Evolutionary conservation across 1,140 invertebrate genomes (phyloP).

Genomic region (Drosophila subpulchrella): DNA sequence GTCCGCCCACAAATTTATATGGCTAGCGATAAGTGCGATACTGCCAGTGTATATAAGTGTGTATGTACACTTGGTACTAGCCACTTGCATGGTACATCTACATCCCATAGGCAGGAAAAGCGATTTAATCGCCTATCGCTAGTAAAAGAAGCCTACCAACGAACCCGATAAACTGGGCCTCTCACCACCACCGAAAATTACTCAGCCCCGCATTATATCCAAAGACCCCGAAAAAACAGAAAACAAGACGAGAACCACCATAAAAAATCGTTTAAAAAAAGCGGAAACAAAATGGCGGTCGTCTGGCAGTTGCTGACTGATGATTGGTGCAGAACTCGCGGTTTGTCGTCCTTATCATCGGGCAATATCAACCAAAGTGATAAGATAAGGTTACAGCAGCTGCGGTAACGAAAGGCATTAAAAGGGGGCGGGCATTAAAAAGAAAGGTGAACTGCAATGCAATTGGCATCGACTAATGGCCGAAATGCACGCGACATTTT

Average conservation of each 20-base stretch:
- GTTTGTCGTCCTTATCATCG: slow-evolving; percentile 33
- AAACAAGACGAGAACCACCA: background rate
- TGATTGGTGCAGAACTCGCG: slow-evolving; percentile 53
- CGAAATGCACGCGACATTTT: slow-evolving; percentile 61
- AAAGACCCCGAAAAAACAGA: slow-evolving; percentile 1
- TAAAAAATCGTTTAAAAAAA: slow-evolving; percentile 24
- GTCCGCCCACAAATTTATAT: slow-evolving; percentile 80
- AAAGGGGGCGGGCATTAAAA: background rate
- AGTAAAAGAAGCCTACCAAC: slow-evolving; percentile 15
- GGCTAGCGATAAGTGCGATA: slow-evolving; percentile 68
- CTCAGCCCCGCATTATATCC: slow-evolving; percentile 16
- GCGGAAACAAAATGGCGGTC: slow-evolving; percentile 65
- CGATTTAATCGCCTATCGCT: slow-evolving; percentile 36
- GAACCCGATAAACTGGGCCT: slow-evolving; percentile 26
- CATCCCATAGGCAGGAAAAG: slow-evolving; percentile 3
- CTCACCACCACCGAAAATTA: slow-evolving; percentile 2
- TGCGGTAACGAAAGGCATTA: background rate
- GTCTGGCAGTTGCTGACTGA: slow-evolving; percentile 23
- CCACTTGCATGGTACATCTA: slow-evolving; percentile 5
- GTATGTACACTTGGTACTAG: slow-evolving; percentile 3
- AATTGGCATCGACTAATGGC: slow-evolving; percentile 25
- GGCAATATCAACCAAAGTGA: slow-evolving; percentile 55
- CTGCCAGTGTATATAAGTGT: slow-evolving; percentile 11
- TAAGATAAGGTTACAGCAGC: slow-evolving; percentile 59
- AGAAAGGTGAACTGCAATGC: background rate